Percentiles rank a stretch among this genome's conserved stretches.
Conservation (phyloP, 64 coral and sea anemone genomes). For the Porites australiensis region DNA sequence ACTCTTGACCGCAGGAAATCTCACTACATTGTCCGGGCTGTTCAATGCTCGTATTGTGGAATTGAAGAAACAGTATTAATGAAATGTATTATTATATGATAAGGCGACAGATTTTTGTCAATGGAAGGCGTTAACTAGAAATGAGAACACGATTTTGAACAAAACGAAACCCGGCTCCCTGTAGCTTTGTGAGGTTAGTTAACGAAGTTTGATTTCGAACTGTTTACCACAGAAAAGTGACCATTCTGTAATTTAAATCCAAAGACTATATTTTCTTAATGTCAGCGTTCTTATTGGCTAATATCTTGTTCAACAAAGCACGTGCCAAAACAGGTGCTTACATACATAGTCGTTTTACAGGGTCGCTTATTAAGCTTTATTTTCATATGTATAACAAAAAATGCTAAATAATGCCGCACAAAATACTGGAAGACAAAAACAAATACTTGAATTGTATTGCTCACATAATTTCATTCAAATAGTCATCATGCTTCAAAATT, state of each 20-base stretch:
- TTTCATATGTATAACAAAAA: no score
- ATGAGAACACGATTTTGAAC: background rate
- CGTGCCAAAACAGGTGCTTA: conserved; percentile 29
- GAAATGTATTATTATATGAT: background rate
- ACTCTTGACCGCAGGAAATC: background rate
- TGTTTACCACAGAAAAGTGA: conserved; percentile 19
- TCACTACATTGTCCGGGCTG: background rate
- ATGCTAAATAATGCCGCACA: no score
- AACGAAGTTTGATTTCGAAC: conserved; percentile 24
- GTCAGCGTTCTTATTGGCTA: conserved; percentile 3
- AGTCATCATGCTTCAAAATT: no score
- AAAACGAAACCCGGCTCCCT: background rate
- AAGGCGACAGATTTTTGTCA: no score
- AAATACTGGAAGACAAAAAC: no score
- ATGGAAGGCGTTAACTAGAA: no score
- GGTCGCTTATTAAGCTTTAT: background rate
- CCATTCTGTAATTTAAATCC: background rate
- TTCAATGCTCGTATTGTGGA: no score
- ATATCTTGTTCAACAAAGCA: background rate
- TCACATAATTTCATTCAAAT: no score
- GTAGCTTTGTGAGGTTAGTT: background rate
- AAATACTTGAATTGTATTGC: no score
- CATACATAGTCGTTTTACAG: background rate
- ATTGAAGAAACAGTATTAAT: no score
- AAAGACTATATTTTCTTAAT: background rate